phyloP scores from a whole-genome alignment of 2,113 vertebrate genomes.

The Halcyon malimbica region DNA sequence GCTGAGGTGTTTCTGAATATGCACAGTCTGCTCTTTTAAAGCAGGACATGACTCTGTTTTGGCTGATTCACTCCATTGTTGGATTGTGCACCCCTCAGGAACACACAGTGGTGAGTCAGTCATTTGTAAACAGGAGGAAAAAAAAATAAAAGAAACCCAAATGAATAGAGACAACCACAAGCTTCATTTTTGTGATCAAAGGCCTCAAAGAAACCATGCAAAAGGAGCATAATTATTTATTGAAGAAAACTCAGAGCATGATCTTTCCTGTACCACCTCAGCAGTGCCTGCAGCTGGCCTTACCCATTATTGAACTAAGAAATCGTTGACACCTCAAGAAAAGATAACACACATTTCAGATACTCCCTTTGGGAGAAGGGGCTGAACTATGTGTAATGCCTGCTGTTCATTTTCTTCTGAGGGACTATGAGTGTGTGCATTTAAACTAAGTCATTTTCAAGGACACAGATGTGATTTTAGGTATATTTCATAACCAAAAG shows the following conservation, averaged over 20 bases:
- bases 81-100: slow-evolving; percentile 21
- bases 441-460: not conserved
- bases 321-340: not conserved
- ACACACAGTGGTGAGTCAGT: slow-evolving; percentile 53
- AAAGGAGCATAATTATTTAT: slow-evolving; percentile 10
- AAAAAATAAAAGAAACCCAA: not conserved
- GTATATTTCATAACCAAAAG: not conserved
- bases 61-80: slow-evolving; percentile 51
- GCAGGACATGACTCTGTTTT: slow-evolving; percentile 23
- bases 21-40: slow-evolving; percentile 8
- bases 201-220: not conserved
- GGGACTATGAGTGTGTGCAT: no score
- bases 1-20: slow-evolving; percentile 23
- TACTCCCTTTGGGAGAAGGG: not conserved
- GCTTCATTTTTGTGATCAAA: slow-evolving; percentile 40
- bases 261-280: not conserved
- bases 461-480: not conserved
- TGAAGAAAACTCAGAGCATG: not conserved
- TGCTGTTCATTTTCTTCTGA: not conserved
- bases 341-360: not conserved
- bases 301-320: not conserved
- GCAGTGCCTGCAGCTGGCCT: not conserved
- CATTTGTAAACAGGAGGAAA: slow-evolving; percentile 33
- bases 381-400: not conserved
- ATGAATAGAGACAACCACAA: slow-evolving; percentile 18